These are phyloP conservation scores for Drosophila histrio DNA, from an alignment of 2,888 invertebrate genomes.

Conservation along the genomic window DNA sequence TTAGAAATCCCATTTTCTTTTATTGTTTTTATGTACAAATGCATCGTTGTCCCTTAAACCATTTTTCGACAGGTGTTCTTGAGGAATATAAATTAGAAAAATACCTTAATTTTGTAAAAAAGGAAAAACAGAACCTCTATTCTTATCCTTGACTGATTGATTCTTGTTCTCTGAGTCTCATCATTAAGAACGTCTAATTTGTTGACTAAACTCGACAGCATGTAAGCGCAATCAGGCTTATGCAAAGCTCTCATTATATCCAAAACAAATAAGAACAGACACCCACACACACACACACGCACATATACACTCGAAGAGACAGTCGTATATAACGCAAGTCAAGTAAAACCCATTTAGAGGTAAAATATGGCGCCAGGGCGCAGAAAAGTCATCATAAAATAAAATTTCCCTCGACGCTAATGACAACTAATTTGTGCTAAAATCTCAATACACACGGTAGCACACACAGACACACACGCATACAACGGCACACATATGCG, in stretches of 20 bases:
- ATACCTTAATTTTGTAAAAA: no score
- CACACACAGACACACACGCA: slow-evolving; percentile 15
- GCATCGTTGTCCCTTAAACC: no score
- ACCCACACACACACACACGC: neutral
- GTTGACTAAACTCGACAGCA: slow-evolving; percentile 35
- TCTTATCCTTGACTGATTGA: slow-evolving; percentile 24
- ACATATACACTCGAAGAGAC: neutral
- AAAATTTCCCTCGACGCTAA: slow-evolving; percentile 79
- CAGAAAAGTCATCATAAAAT: slow-evolving; percentile 71
- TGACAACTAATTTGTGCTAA: slow-evolving; percentile 77
- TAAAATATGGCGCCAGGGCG: slow-evolving; percentile 48
- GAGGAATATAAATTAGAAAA: no score
- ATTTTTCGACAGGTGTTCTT: no score
- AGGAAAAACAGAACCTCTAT: no score
- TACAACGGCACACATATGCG: slow-evolving; percentile 3
- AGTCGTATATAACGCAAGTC: slow-evolving; percentile 2
- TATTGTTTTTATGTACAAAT: no score
- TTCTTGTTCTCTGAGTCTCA: slow-evolving; percentile 19
- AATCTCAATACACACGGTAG: slow-evolving; percentile 66
- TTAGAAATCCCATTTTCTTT: no score
- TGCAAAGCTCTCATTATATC: slow-evolving; percentile 37
- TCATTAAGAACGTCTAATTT: slow-evolving; percentile 36
- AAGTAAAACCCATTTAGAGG: slow-evolving; percentile 38
- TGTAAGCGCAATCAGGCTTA: slow-evolving; percentile 35
- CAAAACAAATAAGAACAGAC: neutral